Evolutionary conservation across 2,797 vertebrate genomes (phyloP), one percentile per base, ranked within the genome.

Genomic region (Myotis pilosus): DNA sequence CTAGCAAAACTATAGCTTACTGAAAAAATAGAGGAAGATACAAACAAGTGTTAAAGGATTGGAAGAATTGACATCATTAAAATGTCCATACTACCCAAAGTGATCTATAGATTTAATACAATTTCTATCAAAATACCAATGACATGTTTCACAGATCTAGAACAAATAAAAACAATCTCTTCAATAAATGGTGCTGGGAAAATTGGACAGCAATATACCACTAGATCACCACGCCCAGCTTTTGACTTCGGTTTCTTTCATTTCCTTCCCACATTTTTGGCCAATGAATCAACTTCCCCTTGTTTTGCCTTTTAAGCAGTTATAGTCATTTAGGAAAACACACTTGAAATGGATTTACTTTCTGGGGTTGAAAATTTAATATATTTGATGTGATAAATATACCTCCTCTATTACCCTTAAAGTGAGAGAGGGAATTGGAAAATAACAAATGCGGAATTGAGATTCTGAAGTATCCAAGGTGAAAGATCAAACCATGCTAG

Each of bases 351-450:
- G 30, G 44, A 87, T 94, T 94, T 81, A 91, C 38, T 91, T 89
- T 80, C 87, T 69, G 41, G 44, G 47, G 16, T 57, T 87, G 49
- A 92, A 94, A 89, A 41, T 81, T 89, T 96, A 94, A 96, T 89
- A 94, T 87, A 55, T 66, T 92, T 92, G 41, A 91, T 93, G 68
- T 94, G 68, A 85, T 82, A 94, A 97, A 93, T 60, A 74, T 88
- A 28, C 82, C 78, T 75, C 23, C 10, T 94, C 86, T 89, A 68
- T 83, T 91, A 82, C 47, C 33, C 82, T 92, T 92, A 90, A 94
- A 86, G 53, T 6, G 49, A 94, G 51, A 89, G 38, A 83, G 30
- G 71, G 22, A 76, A n/a, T 47, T 49, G 91, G 41, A 82, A 28
- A 72, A 76, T 81, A 85, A 87, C 49, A 80, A 89, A 89, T 87